These are phyloP conservation scores for Callyntrura sp. DNA, from an alignment of 2,888 invertebrate genomes.

Conservation along the genomic window DNA sequence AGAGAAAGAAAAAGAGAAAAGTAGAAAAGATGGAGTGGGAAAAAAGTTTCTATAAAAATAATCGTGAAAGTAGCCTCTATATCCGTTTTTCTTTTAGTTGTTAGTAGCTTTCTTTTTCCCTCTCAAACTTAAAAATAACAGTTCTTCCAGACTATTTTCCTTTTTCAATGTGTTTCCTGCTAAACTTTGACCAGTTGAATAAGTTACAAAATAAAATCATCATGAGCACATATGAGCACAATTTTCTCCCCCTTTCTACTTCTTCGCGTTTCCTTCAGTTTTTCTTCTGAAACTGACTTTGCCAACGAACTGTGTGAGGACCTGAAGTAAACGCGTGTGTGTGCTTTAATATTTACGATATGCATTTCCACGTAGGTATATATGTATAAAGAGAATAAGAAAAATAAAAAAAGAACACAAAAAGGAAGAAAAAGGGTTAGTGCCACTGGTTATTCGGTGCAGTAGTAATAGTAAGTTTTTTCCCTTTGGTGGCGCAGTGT, in stretches of 20 bases:
- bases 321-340: background rate
- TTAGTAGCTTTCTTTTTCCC: background rate
- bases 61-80: background rate
- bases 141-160: conserved; percentile 6
- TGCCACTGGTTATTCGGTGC: background rate
- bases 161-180: conserved; percentile 34
- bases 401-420: no score
- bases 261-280: background rate
- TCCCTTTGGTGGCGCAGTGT: background rate
- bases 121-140: background rate
- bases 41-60: conserved; percentile 1
- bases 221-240: conserved; percentile 53
- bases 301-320: background rate
- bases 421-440: no score
- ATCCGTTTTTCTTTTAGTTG: background rate
- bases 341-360: background rate
- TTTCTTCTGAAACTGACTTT: no score
- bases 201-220: conserved; percentile 48
- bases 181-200: conserved; percentile 69
- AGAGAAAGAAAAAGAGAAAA: background rate
- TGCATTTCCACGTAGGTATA: background rate
- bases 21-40: conserved; percentile 17
- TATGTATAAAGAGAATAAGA: no score
- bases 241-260: conserved; percentile 36
- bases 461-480: background rate